phyloP scores from a whole-genome alignment of 1,140 invertebrate genomes.

The Eueides isabella region DNA sequence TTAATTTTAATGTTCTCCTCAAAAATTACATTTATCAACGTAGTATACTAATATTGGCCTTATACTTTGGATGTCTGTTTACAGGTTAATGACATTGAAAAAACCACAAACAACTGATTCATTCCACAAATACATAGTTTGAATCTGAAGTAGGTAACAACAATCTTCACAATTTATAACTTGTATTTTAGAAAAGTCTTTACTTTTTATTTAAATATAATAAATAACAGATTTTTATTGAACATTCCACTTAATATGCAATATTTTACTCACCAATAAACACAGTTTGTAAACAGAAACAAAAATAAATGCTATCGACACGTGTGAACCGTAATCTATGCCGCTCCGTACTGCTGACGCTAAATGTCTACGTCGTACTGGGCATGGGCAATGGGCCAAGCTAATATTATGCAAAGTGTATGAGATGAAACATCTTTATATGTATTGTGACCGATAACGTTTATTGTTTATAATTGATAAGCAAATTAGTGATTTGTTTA shows the following conservation, averaged over 20 bases:
- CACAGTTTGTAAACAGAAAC: neutral
- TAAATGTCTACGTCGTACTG: neutral
- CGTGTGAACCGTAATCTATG: neutral
- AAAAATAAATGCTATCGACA: neutral
- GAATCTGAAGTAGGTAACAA: neutral
- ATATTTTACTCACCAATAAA: neutral
- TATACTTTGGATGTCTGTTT: too few relatives aligned
- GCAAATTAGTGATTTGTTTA: neutral
- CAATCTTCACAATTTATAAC: neutral
- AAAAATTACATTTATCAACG: too few relatives aligned
- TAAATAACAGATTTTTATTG: neutral
- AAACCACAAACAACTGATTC: neutral
- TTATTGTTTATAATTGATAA: neutral
- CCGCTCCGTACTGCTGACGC: neutral
- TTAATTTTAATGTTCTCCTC: too few relatives aligned
- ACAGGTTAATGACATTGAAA: neutral
- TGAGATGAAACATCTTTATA: neutral
- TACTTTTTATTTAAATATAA: neutral
- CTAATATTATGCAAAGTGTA: neutral
- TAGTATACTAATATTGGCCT: neutral
- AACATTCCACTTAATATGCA: neutral
- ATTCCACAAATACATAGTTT: neutral
- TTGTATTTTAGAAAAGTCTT: neutral
- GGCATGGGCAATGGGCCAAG: conserved; percentile 1
- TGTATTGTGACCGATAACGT: neutral